Evolutionary conservation across 2,113 vertebrate species (phyloP), one percentile per base, ranked within the genome.

Genomic region (Sialia sialis): DNA sequence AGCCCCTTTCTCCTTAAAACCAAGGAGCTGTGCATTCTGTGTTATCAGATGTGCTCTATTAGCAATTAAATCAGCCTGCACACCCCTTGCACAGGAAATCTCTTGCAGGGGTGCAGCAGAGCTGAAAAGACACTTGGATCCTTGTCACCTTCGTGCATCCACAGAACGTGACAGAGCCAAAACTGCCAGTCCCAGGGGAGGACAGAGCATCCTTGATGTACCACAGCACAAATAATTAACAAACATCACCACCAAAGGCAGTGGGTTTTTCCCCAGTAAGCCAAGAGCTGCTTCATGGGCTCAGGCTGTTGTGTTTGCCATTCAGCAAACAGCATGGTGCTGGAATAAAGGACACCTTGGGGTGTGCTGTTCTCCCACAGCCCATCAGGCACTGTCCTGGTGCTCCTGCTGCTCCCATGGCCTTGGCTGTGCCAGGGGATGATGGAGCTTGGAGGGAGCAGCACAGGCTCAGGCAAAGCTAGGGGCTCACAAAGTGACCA

Each of bases 401-500:
- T 72, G n/a, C 13, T 70, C 23, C 60, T 4, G 5, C 26, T 51
- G 60, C 44, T 75, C 70, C 86, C 55, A 0, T 5, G 17, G 56
- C 51, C 32, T 36, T 36, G 0, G 1, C 9, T 36, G 44, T 75
- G 56, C 27, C 16, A 25, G 16, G 7, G 54, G 62, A 52, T 51
- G 79, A 62, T 6, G 25, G 67, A 64, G 21, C 64, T 88, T n/a
- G 51, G 73, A 55, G 63, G 70, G 27, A 79, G 26, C 68, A 39
- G 38, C 3, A 4, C 16, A 3, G n/a, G 13, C 21, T 52, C 1
- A 1, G 63, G 51, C 41, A 43, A 58, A 56, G 32, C 2, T 46
- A 16, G 22, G 52, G 30, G 25, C 48, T 67, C 1, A 1, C 26
- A 23, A 0, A 0, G 60, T 14, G n/a, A 38, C 79, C 49, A 29